These are phyloP conservation scores for Leiothrix lutea DNA, from an alignment of 2,113 vertebrate species.

Conservation along the genomic window DNA sequence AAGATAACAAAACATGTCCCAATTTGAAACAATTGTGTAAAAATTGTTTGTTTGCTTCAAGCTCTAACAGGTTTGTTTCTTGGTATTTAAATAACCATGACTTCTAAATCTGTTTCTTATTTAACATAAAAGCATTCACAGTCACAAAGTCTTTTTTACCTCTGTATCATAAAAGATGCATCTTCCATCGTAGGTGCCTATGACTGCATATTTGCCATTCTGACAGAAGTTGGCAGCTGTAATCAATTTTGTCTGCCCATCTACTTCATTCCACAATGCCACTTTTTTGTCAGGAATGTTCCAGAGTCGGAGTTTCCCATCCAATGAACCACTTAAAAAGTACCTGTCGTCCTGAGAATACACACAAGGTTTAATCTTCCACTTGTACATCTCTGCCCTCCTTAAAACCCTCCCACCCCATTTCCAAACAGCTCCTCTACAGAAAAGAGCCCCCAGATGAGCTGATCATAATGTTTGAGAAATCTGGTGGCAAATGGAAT, in stretches of 20 bases:
- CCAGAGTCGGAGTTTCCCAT: slow-evolving; percentile 96
- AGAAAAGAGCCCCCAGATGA: neutral
- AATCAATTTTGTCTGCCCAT: slow-evolving; percentile 95
- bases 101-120: neutral
- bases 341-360: slow-evolving; percentile 90
- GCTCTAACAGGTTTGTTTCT: neutral
- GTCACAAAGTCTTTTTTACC: slow-evolving; percentile 69
- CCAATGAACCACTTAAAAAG: slow-evolving; percentile 95
- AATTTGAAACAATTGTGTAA: neutral
- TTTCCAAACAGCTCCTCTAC: neutral
- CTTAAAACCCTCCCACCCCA: neutral
- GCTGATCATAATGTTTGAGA: neutral
- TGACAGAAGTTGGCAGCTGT: slow-evolving; percentile 99
- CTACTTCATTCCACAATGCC: slow-evolving; percentile 98
- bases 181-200: slow-evolving; percentile 95
- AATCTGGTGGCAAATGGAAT: neutral
- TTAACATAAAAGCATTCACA: neutral
- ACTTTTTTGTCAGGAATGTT: slow-evolving; percentile 99
- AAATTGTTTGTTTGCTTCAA: neutral
- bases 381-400: neutral
- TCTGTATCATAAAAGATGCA: slow-evolving; percentile 99
- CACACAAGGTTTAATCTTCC: neutral
- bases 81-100: neutral
- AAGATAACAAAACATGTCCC: neutral
- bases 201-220: slow-evolving; percentile 96